A percentile compares a stretch with the other conserved stretches of the same genome.
Conservation (phyloP, 2,113 vertebrate genomes). For the Odobenus rosmarus region DNA sequence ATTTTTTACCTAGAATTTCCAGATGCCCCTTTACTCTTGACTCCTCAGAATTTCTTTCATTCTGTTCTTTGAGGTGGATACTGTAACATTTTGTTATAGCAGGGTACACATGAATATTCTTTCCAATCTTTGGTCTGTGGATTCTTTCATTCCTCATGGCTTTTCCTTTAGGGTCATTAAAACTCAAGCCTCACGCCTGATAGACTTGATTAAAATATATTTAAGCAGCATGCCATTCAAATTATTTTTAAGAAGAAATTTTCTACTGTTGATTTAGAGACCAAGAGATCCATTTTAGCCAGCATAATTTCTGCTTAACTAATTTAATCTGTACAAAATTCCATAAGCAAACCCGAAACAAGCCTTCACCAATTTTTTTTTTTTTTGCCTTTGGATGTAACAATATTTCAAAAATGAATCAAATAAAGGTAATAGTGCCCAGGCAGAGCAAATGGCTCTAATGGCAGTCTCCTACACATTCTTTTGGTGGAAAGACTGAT, state of each 20-base stretch:
- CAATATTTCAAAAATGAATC: slow-evolving; percentile 84
- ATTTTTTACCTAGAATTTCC: background rate
- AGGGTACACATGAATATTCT: background rate
- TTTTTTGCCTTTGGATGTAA: slow-evolving; percentile 82
- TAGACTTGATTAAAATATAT: slow-evolving; percentile 56
- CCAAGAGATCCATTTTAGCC: slow-evolving; percentile 80
- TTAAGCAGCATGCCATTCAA: slow-evolving; percentile 42
- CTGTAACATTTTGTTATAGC: background rate
- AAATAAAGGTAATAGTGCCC: slow-evolving; percentile 82
- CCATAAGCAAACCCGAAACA: slow-evolving; percentile 83
- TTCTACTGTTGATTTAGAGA: slow-evolving; percentile 80
- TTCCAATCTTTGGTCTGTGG: background rate
- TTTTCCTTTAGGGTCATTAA: slow-evolving; percentile 56
- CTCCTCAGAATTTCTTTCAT: background rate
- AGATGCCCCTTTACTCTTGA: background rate
- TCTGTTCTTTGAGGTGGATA: background rate
- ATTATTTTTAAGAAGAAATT: slow-evolving; percentile 75
- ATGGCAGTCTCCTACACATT: slow-evolving; percentile 54
- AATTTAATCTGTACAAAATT: slow-evolving; percentile 84
- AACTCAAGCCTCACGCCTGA: slow-evolving; percentile 5
- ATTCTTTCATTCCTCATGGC: background rate
- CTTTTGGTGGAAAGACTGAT: slow-evolving; percentile 61
- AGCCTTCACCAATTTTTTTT: slow-evolving; percentile 82
- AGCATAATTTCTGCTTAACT: slow-evolving; percentile 83
- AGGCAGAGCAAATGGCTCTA: slow-evolving; percentile 73